Evolutionary conservation across 1,140 invertebrate genomes (phyloP).

Genomic region (Panulirus ornatus): DNA sequence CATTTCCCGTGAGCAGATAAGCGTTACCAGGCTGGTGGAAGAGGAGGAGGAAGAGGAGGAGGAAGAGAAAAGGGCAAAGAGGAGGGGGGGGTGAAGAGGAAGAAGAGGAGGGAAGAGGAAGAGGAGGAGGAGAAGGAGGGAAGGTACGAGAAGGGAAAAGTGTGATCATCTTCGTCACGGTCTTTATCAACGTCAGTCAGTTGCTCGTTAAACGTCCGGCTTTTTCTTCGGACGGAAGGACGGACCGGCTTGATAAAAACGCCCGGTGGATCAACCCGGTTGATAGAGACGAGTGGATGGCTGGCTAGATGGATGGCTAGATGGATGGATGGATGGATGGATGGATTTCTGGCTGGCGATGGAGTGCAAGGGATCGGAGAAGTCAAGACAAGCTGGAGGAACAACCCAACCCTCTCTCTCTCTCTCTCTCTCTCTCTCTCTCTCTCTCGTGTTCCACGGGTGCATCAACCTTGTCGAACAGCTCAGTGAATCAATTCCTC

Average conservation of each 20-base stretch:
- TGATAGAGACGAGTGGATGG: background rate
- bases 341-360: background rate
- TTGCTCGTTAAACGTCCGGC: constrained; percentile 66
- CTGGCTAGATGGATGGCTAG: background rate
- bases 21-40: background rate
- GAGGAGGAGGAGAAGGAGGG: background rate
- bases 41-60: background rate
- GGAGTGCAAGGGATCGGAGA: background rate
- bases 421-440: too few relatives aligned
- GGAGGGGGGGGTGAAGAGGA: background rate
- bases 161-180: constrained; percentile 43
- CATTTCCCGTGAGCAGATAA: constrained; percentile 7
- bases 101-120: background rate
- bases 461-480: too few relatives aligned
- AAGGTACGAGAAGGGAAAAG: background rate
- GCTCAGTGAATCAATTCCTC: too few relatives aligned
- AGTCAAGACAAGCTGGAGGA: background rate
- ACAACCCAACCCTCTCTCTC: too few relatives aligned
- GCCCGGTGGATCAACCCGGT: constrained; percentile 37
- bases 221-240: constrained; percentile 53
- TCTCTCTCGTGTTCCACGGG: too few relatives aligned
- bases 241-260: constrained; percentile 44
- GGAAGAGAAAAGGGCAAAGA: background rate
- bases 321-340: background rate
- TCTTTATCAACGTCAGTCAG: constrained; percentile 70